phyloP scores from a whole-genome alignment of 2,888 invertebrate genomes.

The Sesia apiformis region DNA sequence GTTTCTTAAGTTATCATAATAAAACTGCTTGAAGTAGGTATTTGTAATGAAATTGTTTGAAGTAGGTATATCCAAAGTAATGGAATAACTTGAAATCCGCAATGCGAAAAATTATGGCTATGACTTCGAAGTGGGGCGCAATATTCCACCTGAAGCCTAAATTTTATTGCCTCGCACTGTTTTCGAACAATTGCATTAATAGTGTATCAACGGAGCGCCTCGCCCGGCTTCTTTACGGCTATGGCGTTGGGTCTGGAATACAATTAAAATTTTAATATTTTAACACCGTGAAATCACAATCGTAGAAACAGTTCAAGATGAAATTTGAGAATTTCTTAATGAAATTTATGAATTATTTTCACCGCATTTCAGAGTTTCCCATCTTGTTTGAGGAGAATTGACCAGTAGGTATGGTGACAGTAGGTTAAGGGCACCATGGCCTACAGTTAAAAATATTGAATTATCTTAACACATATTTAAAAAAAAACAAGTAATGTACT shows the following conservation, averaged over 20 bases:
- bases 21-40: no score
- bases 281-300: conserved; percentile 42
- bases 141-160: conserved; percentile 65
- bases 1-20: no score
- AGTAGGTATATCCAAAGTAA: background rate
- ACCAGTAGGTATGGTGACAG: no score
- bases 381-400: no score
- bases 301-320: background rate
- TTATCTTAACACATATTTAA: no score
- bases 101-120: conserved; percentile 69
- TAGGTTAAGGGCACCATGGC: no score
- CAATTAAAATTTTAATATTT: conserved; percentile 69
- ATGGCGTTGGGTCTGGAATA: conserved; percentile 32
- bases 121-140: conserved; percentile 53
- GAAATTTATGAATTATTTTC: background rate
- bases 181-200: conserved; percentile 73
- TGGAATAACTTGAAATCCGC: conserved; percentile 39
- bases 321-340: background rate
- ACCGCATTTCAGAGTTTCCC: no score
- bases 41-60: background rate
- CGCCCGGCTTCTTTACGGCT: conserved; percentile 56
- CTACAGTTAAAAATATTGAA: no score
- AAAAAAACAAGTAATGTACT: no score
- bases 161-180: conserved; percentile 63
- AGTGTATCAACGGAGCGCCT: conserved; percentile 63